These are phyloP conservation scores for Lethenteron camtschaticum DNA, from an alignment of 2,113 vertebrate genomes.

Conservation along the genomic window DNA sequence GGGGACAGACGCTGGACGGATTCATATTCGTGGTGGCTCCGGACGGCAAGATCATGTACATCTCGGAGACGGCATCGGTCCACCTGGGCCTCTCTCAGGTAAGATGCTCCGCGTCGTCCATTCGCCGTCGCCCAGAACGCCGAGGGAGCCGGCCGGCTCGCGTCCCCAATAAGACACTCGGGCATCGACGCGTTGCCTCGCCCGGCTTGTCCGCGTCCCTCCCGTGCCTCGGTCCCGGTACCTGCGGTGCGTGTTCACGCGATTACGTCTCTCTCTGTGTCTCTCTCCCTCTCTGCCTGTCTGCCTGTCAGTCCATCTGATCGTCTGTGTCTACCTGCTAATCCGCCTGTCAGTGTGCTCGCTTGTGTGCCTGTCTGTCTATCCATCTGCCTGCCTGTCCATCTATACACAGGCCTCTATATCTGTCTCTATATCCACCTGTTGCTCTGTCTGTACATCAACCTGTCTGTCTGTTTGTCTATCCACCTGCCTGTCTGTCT, in stretches of 20 bases:
- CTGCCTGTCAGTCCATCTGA: too few species aligned
- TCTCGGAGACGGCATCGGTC: slow-evolving; percentile 89
- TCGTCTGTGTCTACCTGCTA: too few species aligned
- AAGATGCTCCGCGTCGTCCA: slow-evolving; percentile 10
- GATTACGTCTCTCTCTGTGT: too few species aligned
- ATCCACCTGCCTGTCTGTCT: background rate
- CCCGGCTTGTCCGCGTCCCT: too few species aligned
- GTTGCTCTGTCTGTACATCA: background rate
- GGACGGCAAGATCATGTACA: slow-evolving; percentile 98
- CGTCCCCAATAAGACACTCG: too few species aligned
- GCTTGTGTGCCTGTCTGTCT: too few species aligned
- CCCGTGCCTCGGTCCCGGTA: too few species aligned
- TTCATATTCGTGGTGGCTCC: slow-evolving; percentile 98
- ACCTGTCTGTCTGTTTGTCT: background rate
- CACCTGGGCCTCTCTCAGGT: slow-evolving; percentile 94
- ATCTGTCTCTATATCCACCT: background rate
- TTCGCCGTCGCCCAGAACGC: background rate
- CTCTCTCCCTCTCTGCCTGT: too few species aligned
- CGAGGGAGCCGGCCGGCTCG: too few species aligned
- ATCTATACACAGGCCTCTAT: background rate
- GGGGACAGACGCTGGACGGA: slow-evolving; percentile 60
- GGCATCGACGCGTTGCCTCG: too few species aligned
- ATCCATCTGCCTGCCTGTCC: background rate
- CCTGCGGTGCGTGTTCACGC: too few species aligned
- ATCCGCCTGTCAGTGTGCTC: too few species aligned